Percentiles rank a stretch among this genome's conserved stretches.
Conservation (phyloP, 2,888 invertebrate genomes). For the Nematopogon swammerdamellus region DNA sequence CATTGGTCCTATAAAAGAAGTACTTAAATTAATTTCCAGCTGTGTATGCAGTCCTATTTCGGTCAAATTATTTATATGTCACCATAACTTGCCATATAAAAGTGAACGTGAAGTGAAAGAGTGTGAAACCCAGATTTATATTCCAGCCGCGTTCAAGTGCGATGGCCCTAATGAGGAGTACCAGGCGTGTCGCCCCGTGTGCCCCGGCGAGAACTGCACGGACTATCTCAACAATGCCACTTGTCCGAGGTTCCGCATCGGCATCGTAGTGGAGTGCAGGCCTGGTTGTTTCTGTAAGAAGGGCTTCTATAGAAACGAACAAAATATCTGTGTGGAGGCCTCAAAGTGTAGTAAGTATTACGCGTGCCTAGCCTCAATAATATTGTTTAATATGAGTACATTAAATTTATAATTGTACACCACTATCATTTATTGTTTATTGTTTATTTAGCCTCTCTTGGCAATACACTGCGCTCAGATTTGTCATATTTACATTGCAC, state of each 20-base stretch:
- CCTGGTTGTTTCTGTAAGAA: background rate
- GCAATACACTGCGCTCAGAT: no score
- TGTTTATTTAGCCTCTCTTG: background rate
- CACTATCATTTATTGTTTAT: no score
- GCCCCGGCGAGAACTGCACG: constrained; percentile 23
- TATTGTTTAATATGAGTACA: no score
- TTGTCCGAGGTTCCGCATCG: constrained; percentile 12
- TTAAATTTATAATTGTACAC: no score
- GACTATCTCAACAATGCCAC: constrained; percentile 12
- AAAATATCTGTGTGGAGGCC: background rate
- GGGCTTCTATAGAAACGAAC: constrained; percentile 1
- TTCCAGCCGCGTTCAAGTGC: constrained; percentile 13
- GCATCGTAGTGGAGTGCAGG: background rate
- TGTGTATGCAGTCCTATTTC: no score
- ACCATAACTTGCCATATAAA: background rate
- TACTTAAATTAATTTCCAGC: no score
- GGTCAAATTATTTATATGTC: background rate
- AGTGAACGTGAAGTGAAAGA: background rate
- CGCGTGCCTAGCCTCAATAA: background rate
- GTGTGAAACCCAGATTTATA: background rate
- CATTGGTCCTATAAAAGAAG: no score
- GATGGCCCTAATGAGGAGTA: constrained; percentile 16
- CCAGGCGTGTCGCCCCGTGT: constrained; percentile 19
- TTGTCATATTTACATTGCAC: no score
- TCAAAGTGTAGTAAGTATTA: constrained; percentile 2